These are phyloP conservation scores for Circaetus cinerascens DNA, from an alignment of 2,113 vertebrate genomes.

Conservation along the genomic window DNA sequence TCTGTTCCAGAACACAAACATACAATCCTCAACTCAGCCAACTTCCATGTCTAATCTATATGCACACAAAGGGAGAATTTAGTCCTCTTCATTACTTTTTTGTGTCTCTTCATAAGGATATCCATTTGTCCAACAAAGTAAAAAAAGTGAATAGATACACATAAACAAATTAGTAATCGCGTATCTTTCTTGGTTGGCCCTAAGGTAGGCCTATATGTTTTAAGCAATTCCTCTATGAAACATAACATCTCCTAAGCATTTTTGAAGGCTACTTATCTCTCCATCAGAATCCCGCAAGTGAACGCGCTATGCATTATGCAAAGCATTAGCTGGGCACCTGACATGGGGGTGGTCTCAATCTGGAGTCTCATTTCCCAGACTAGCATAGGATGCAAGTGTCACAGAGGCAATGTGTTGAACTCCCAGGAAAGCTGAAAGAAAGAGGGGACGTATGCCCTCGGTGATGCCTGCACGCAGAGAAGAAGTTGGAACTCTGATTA, in stretches of 20 bases:
- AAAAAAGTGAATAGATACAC: background rate
- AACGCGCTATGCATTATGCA: background rate
- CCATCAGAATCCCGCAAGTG: background rate
- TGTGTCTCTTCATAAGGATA: background rate
- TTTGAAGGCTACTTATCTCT: conserved; percentile 20
- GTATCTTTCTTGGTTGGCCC: background rate
- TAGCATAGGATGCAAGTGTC: conserved; percentile 35
- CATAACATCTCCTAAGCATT: background rate
- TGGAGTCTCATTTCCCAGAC: conserved; percentile 54
- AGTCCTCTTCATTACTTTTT: background rate
- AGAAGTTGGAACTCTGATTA: background rate
- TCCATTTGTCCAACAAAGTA: background rate
- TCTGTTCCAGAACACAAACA: background rate
- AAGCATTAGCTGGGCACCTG: conserved; percentile 49
- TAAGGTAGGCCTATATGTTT: background rate
- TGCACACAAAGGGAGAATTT: background rate
- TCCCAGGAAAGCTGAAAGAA: conserved; percentile 32
- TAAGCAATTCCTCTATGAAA: background rate
- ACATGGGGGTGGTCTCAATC: conserved; percentile 64
- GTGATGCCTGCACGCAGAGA: background rate
- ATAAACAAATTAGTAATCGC: background rate
- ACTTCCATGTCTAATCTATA: background rate
- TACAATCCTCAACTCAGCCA: background rate
- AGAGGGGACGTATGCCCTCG: background rate
- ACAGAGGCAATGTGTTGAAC: conserved; percentile 36